Conservation (phyloP, 2,113 vertebrate genomes). For the Carassius carassius region DNA sequence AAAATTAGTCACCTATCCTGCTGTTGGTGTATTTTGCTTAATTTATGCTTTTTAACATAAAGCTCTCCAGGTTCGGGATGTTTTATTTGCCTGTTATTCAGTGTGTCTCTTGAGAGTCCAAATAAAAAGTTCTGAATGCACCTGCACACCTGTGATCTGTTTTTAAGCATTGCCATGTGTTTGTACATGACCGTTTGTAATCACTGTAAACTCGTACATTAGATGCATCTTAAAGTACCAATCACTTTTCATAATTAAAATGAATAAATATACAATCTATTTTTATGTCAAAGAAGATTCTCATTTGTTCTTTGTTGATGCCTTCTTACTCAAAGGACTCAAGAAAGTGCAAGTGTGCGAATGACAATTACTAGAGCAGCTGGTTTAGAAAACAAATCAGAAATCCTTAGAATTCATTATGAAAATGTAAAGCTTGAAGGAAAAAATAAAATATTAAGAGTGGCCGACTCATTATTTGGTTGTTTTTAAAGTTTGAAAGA, state of each 20-base stretch:
- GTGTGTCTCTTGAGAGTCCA: not conserved
- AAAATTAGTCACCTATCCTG: not conserved
- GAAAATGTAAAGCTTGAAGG: not conserved
- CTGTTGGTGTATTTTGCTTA: not conserved
- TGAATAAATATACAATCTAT: not conserved
- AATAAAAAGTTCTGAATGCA: constrained; percentile 10
- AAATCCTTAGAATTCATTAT: not conserved
- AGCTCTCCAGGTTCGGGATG: not conserved
- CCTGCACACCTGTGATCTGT: constrained; percentile 1
- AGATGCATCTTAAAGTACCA: not conserved
- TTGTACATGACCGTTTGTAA: too few relatives aligned
- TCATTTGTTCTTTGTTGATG: not conserved
- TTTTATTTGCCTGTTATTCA: not conserved
- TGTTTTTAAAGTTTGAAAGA: not conserved
- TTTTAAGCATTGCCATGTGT: too few relatives aligned
- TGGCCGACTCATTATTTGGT: not conserved
- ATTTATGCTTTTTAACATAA: not conserved
- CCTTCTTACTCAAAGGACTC: not conserved
- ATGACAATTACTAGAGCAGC: not conserved
- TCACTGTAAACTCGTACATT: not conserved
- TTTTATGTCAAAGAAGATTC: not conserved
- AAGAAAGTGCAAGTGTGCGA: constrained; percentile 14
- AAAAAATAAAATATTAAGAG: not conserved
- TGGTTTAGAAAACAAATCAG: not conserved
- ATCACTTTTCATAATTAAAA: not conserved